Percentiles rank a stretch among this genome's conserved stretches.
Conservation (phyloP, 2,888 invertebrate genomes). For the Callinectes sapidus region DNA sequence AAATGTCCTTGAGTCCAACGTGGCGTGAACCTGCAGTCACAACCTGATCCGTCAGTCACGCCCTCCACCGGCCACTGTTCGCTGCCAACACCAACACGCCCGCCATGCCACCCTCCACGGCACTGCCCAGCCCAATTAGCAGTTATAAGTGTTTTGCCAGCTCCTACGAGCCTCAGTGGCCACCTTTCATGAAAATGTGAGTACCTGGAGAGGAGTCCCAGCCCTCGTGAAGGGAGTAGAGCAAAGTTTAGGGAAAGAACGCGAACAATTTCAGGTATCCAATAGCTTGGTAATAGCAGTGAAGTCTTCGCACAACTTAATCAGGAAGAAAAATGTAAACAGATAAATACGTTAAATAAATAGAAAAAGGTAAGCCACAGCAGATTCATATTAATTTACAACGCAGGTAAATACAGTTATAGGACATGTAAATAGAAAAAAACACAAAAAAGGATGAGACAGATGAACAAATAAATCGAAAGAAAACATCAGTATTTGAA, state of each 20-base stretch:
- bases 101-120: background rate
- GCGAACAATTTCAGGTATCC: background rate
- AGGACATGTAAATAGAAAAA: too few relatives aligned
- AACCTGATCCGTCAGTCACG: background rate
- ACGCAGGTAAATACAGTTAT: too few relatives aligned
- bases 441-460: background rate
- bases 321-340: background rate
- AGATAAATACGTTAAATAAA: background rate
- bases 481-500: background rate
- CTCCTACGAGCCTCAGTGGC: background rate
- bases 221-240: background rate
- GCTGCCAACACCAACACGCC: constrained; percentile 6
- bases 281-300: background rate
- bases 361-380: background rate
- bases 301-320: background rate
- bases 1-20: background rate
- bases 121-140: constrained; percentile 31
- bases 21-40: background rate
- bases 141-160: background rate
- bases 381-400: background rate
- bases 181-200: constrained; percentile 11
- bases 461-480: background rate
- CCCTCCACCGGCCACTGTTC: background rate
- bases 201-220: background rate
- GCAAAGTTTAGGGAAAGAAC: background rate